phyloP scores from a whole-genome alignment of 2,113 vertebrate genomes.

The Carlito syrichta region DNA sequence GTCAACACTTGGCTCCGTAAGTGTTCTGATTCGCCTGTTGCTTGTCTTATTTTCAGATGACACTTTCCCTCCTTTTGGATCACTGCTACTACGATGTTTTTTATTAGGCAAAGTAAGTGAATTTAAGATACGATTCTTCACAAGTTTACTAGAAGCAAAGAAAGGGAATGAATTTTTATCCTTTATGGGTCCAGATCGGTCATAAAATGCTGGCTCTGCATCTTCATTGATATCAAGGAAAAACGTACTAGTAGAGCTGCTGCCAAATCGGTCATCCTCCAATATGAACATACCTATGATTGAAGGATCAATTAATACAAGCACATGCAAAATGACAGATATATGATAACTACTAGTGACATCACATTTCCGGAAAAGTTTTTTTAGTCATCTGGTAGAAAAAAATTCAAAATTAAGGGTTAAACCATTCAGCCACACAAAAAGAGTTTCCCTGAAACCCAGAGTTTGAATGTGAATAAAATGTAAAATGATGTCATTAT shows the following conservation, averaged over 20 bases:
- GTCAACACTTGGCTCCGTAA: conserved; percentile 92
- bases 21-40: conserved; percentile 90
- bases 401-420: background rate
- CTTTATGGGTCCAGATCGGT: conserved; percentile 92
- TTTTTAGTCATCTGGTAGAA: background rate
- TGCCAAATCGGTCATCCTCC: conserved; percentile 93
- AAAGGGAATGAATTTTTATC: conserved; percentile 96
- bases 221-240: conserved; percentile 92
- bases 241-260: conserved; percentile 84
- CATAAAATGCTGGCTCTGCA: conserved; percentile 85
- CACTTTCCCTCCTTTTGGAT: conserved; percentile 90
- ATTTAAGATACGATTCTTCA: conserved; percentile 94
- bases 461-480: conserved; percentile 9
- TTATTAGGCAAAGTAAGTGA: conserved; percentile 95
- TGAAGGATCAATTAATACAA: conserved; percentile 37
- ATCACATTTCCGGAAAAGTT: background rate
- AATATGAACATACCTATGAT: conserved; percentile 94
- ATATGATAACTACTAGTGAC: background rate
- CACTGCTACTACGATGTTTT: conserved; percentile 95
- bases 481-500: background rate
- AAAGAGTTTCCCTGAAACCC: background rate
- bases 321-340: background rate
- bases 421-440: background rate
- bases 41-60: conserved; percentile 87
- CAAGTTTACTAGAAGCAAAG: conserved; percentile 92